These are phyloP conservation scores for Coleophora deauratella DNA, from an alignment of 2,888 invertebrate species.

Conservation along the genomic window DNA sequence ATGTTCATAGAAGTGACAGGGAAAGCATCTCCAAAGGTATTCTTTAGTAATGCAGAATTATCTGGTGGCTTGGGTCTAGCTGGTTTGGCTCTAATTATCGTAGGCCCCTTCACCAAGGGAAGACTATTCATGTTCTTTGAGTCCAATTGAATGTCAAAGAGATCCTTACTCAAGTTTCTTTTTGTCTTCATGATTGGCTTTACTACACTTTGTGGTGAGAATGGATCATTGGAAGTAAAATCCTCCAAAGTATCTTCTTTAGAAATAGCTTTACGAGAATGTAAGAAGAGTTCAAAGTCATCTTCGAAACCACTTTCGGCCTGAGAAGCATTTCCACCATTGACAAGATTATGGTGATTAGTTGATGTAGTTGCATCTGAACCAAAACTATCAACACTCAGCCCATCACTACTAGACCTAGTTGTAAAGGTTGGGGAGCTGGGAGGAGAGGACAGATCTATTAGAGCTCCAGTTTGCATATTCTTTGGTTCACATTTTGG, in stretches of 20 bases:
- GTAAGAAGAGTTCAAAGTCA: constrained; percentile 82
- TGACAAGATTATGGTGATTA: constrained; percentile 66
- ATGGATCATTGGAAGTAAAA: constrained; percentile 71
- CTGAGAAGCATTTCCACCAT: constrained; percentile 79
- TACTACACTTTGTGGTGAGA: constrained; percentile 58
- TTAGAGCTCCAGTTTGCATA: constrained; percentile 73
- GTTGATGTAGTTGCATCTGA: constrained; percentile 79
- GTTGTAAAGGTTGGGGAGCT: constrained; percentile 84
- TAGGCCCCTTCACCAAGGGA: constrained; percentile 71
- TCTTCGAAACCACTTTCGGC: constrained; percentile 89
- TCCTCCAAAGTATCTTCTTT: constrained; percentile 67
- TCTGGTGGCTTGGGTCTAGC: constrained; percentile 73
- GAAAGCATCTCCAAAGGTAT: constrained; percentile 44
- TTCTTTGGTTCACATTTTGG: constrained; percentile 63
- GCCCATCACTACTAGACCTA: constrained; percentile 82
- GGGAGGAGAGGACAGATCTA: constrained; percentile 82
- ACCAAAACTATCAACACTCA: constrained; percentile 84
- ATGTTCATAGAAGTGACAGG: constrained; percentile 51
- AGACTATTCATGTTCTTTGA: too few species aligned
- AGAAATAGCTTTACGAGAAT: constrained; percentile 49
- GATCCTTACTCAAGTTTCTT: constrained; percentile 75
- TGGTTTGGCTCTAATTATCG: constrained; percentile 82
- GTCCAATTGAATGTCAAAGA: constrained; percentile 62
- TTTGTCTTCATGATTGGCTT: constrained; percentile 62
- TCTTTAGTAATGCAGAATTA: constrained; percentile 55